Percentiles rank a stretch among this genome's conserved stretches.
phyloP scores from a whole-genome alignment of 2,797 vertebrate species.

The Lerista edwardsae region DNA sequence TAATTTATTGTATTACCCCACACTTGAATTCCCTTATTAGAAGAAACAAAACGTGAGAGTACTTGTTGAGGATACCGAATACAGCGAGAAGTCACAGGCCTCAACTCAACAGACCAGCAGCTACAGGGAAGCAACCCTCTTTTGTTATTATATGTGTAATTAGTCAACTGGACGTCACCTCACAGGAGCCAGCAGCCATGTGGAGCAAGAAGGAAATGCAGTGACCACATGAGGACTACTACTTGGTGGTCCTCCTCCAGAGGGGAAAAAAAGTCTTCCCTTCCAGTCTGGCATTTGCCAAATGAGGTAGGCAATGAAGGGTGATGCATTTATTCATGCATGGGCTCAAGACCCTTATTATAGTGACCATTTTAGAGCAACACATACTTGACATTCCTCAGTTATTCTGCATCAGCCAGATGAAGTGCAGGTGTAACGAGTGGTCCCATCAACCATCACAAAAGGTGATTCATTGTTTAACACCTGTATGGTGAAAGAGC shows the following conservation, averaged over 20 bases:
- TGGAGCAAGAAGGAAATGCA: not conserved
- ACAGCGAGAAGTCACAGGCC: not conserved
- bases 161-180: not conserved
- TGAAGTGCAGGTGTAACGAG: too few species aligned
- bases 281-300: too few species aligned
- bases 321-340: not conserved
- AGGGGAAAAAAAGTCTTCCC: not conserved
- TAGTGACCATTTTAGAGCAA: not conserved
- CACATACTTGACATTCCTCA: not conserved
- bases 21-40: too few species aligned
- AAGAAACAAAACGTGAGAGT: too few species aligned
- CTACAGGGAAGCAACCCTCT: not conserved
- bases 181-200: not conserved
- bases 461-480: not conserved
- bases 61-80: not conserved
- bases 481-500: not conserved
- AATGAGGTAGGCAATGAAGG: not conserved
- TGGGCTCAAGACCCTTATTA: not conserved
- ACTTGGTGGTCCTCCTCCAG: too few species aligned
- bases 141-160: too few species aligned
- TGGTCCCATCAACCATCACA: not conserved
- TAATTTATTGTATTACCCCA: too few species aligned
- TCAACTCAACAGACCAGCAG: not conserved
- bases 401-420: not conserved
- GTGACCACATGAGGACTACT: not conserved